A percentile compares a stretch with the other conserved stretches of the same genome.
Evolutionary conservation across 2,113 vertebrate genomes (phyloP).

Genomic region (Catharus minimus): DNA sequence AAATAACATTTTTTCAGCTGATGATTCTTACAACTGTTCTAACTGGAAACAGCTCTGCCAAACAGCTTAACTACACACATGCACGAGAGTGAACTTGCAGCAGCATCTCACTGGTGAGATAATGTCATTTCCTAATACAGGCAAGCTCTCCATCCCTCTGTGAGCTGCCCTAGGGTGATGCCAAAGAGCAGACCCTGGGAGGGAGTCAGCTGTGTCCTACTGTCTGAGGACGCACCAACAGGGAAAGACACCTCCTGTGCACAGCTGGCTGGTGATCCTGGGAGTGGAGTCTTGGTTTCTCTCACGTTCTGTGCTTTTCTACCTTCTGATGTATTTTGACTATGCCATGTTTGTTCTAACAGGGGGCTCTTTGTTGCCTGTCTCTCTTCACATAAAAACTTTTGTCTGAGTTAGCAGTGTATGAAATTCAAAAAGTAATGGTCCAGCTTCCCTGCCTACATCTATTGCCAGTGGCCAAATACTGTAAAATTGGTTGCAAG

Average conservation of each 20-base stretch:
- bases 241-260: not conserved
- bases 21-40: not conserved
- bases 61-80: not conserved
- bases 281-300: not conserved
- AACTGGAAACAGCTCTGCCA: not conserved
- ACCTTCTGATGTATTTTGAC: not conserved
- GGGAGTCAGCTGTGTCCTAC: not conserved
- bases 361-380: not conserved
- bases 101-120: not conserved
- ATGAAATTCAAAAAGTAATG: not conserved
- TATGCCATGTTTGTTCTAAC: not conserved
- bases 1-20: not conserved
- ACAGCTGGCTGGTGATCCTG: fast-evolving
- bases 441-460: not conserved
- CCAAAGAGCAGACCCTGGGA: not conserved
- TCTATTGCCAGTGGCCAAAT: constrained; percentile 27
- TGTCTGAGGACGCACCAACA: not conserved
- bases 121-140: not conserved
- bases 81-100: not conserved
- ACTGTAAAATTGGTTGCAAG: constrained; percentile 1
- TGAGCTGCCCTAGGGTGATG: not conserved
- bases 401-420: not conserved
- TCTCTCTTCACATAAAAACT: not conserved
- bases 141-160: not conserved
- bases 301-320: not conserved